Base-by-base conservation (phyloP, 2,888 invertebrate species). In the Drosophila sordidapex region DNA sequence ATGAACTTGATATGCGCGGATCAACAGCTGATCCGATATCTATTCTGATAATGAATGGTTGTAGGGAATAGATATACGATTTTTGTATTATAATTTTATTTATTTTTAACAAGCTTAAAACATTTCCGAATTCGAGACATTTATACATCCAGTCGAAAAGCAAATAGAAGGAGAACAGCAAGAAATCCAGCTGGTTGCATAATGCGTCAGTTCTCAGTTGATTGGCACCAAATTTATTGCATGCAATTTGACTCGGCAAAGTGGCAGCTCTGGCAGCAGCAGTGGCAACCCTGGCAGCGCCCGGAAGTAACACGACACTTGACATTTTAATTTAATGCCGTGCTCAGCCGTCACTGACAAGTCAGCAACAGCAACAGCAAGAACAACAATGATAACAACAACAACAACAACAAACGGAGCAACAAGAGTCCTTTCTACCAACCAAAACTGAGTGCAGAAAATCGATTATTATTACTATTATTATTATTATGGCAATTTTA, bases 301-400 rank as follows among this genome's bases (percentile, higher is more conserved):
- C 87, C 90, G 85, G 85, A 85, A 90, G 87, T 86, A 90, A 88
- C 85, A 85, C 85, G 85, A 90, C 89, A 89, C 90, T 78, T 85
- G 85, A 85, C 85, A 90, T 90, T 85, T 85, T 90, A 85, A 85
- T 85, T 85, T 85, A 85, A 90, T 90, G 85, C 89, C 84, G 75
- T 79, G 86, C 83, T 61, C 84, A 90, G 90, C 63, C 67, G 51
- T 71, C 67, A 59, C 75, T 73, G 79, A 72, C 81, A 76, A 58
- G 65, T 49, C 65, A 66, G 46, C 74, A 72, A n/a, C 65, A 61
- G 46, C 74, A 72, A n/a, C 70, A 51, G 15, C 59, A 51, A 11
- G 31, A 48, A 2, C 59, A 77, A 33, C 76, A 63, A 36, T 53
- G 51, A 31, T 35, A 40, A 11, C 31, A 43, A 33, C 52, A 43